Evolutionary conservation across 2,888 invertebrate species (phyloP), one percentile per base, ranked within the genome.

Genomic region (Hirtodrosophila histrioides): DNA sequence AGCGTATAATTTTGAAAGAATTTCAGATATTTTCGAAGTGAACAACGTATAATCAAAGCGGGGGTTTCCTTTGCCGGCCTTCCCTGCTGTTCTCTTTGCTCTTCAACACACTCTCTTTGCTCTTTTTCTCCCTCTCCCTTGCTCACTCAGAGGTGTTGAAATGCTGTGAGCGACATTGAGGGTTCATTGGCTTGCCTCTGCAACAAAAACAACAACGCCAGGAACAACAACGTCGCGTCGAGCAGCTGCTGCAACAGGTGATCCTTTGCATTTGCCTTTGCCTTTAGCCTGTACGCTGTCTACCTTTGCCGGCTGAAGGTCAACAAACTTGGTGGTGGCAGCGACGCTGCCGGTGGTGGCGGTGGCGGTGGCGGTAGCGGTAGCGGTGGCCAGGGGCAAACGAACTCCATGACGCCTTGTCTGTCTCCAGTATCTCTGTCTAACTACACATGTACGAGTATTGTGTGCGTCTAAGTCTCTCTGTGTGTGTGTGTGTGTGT

Each of bases 211-310:
- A 49, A 31, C 17, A 17, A 17, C 2, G 17, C 17, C 60, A 45
- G 35, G 24, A 40, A n/a, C 31, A 56, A 33, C 23, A 12, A 3
- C 17, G 61, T 74, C 69, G 44, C 75, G 53, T 24, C 75, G 41
- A 69, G 67, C 88, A 85, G 88, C 85, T 88, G 85, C 79, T 61
- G 87, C 88, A 86, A 86, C 85, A 86, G 85, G 85, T 86, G 85
- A 86, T 86, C 85, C 87, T 86, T 65, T 62, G 61, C 60, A 62
- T 55, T 40, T 75, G 58, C 35, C 23, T 12, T 17, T 51, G 69
- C 24, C 31, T 43, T 39, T 45, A n/a, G 46, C 41, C 57, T 33
- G 31, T 35, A 35, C 46, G 23, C 12, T 44, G 53, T 50, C 56
- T 78, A 57, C 65, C 65, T 62, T 65, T 50, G 68, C 71, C 69